Base-by-base conservation (phyloP, 2,888 invertebrate species). In the Incurvaria masculella region DNA sequence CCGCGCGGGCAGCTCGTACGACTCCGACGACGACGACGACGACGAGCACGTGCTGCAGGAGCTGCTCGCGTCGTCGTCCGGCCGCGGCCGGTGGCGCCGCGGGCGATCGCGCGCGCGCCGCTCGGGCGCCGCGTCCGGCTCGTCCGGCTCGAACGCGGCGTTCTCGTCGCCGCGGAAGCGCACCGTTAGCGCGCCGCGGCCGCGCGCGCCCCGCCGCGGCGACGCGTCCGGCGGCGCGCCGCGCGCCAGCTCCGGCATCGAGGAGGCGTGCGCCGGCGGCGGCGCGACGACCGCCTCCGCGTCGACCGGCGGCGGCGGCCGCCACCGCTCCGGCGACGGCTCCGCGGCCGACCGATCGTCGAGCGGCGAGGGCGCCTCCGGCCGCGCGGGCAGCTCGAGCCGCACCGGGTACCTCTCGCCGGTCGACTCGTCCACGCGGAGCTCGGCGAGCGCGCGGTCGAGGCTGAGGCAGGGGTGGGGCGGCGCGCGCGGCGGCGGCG, bases 1-100 rank as follows among this genome's bases (percentile, higher is more conserved):
- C 56, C 92, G 74, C 39, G 92, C 87, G 3, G 94, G 93, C 58
- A 94, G 72, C 52, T 91, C 88, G 67, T 94, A 94, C 54, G 93
- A 90, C 60, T 91, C 87, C 55, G 91, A 91, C 54, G 93, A 94
- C 46, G 94, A 93, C 16, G 91, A 91, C 21, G 91, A 91, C 0
- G 91, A 94, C 55, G 95, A 95, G 14, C 95, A 94, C 39, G 94
- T 94, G 67, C 94, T 95, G 61, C 89, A 87, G 65, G 88, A 76
- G 63, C 91, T 91, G 56, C 85, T 87, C 10, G 84, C 83, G 60
- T 89, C 89, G 5, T 87, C 87, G 43, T 84, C 82, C 45, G 72
- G 53, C 60, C 61, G 18, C 49, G 16, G 39, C 10, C 48, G 42
- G 40, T 20, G 51, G 16, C 53, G 51, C 43, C 55, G 57, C 38